phyloP scores from a whole-genome alignment of 1,140 invertebrate genomes.

The Hyphantria cunea region DNA sequence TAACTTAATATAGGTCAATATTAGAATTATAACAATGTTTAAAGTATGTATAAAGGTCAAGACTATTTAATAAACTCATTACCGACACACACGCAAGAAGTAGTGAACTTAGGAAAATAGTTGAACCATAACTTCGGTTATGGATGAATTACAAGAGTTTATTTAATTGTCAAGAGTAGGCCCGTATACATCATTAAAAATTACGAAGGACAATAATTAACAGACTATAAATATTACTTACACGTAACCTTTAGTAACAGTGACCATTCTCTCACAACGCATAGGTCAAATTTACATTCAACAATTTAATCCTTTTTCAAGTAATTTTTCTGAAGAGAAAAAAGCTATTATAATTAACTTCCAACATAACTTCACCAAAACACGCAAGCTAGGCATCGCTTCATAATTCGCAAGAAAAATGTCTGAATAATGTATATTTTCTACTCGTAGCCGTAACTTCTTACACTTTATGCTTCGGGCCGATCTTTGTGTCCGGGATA shows the following conservation, averaged over 20 bases:
- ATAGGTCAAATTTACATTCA: conserved; percentile 32
- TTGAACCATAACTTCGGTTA: conserved; percentile 51
- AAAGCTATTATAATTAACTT: conserved; percentile 34
- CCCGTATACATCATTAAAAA: conserved; percentile 1
- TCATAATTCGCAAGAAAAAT: conserved; percentile 70
- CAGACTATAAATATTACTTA: neutral
- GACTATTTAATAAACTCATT: too few relatives aligned
- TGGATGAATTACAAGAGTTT: conserved; percentile 53
- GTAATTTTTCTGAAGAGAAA: conserved; percentile 5
- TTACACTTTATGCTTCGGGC: conserved; percentile 46
- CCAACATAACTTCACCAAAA: conserved; percentile 49
- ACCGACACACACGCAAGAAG: conserved; percentile 41
- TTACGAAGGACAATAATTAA: conserved; percentile 7
- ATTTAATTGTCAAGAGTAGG: conserved; percentile 46
- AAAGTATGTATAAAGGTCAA: too few relatives aligned
- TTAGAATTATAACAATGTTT: too few relatives aligned
- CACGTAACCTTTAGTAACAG: neutral
- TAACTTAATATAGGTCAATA: too few relatives aligned
- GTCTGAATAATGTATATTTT: conserved; percentile 72
- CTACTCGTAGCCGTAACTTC: conserved; percentile 50
- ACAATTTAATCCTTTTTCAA: conserved; percentile 28
- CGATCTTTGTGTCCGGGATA: conserved; percentile 38
- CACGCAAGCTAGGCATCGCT: conserved; percentile 65
- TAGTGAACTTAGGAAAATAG: conserved; percentile 59
- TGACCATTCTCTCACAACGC: conserved; percentile 4